A percentile compares a stretch with the other conserved stretches of the same genome.
Conservation (phyloP, 1,140 invertebrate species). For the Ditylenchus dipsaci region DNA sequence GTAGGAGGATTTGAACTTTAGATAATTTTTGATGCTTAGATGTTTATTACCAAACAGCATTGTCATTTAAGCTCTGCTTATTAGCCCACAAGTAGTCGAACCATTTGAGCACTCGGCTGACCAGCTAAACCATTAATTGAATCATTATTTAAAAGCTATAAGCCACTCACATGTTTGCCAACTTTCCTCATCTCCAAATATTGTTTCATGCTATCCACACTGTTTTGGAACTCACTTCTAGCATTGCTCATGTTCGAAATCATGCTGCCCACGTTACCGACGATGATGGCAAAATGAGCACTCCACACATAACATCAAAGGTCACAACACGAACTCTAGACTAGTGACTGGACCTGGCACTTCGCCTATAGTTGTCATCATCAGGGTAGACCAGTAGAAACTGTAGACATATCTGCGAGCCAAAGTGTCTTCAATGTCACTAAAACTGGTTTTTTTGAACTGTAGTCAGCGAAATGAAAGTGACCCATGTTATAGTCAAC, state of each 20-base stretch:
- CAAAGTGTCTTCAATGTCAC: conserved; percentile 37
- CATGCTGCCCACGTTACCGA: conserved; percentile 89
- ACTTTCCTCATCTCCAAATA: conserved; percentile 75
- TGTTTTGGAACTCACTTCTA: conserved; percentile 84
- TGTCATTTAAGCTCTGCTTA: conserved; percentile 71
- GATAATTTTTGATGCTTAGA: neutral
- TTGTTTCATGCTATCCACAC: conserved; percentile 91
- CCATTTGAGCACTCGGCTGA: conserved; percentile 79
- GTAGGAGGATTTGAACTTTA: conserved; percentile 18
- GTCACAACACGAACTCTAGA: conserved; percentile 80
- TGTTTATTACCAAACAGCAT: conserved; percentile 32
- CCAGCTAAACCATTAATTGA: conserved; percentile 20
- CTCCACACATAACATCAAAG: conserved; percentile 78
- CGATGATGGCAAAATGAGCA: conserved; percentile 80
- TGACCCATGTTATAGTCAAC: no score
- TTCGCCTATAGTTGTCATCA: conserved; percentile 82
- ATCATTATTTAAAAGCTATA: neutral
- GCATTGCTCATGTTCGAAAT: conserved; percentile 95
- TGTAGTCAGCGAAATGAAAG: neutral
- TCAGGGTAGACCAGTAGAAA: conserved; percentile 94
- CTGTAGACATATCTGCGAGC: conserved; percentile 67
- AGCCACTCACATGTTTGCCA: conserved; percentile 48
- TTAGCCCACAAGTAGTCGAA: conserved; percentile 93
- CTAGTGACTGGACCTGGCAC: conserved; percentile 61
- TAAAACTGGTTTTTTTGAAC: no score